Percentiles rank a stretch among this genome's conserved stretches.
Evolutionary conservation across 2,113 vertebrate genomes (phyloP).

Genomic region (Synodontis membranacea): DNA sequence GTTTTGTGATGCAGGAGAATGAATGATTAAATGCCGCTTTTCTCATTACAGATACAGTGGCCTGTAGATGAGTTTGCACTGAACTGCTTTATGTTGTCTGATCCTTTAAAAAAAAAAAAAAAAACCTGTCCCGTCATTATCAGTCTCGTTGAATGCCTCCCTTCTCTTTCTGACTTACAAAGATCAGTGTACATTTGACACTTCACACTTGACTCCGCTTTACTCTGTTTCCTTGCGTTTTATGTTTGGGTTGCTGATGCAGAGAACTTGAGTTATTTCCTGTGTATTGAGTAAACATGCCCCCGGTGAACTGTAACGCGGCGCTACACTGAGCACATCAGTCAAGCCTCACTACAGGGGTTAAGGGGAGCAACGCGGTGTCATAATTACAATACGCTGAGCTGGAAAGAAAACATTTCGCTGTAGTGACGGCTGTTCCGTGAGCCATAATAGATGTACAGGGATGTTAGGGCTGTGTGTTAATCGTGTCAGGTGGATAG

Average conservation of each 20-base stretch:
- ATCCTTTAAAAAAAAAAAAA: too few relatives aligned
- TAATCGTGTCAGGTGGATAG: slow-evolving; percentile 21
- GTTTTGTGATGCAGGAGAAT: background rate
- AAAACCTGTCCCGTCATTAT: background rate
- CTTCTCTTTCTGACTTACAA: background rate
- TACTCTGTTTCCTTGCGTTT: slow-evolving; percentile 25
- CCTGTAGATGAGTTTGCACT: background rate
- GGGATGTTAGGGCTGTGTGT: slow-evolving; percentile 18
- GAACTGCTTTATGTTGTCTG: slow-evolving; percentile 2
- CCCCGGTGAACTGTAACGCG: slow-evolving; percentile 45
- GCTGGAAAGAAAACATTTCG: slow-evolving; percentile 43
- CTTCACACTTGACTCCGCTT: slow-evolving; percentile 6
- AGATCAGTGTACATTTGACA: background rate
- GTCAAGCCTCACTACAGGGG: slow-evolving; percentile 46
- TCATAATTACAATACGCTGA: slow-evolving; percentile 50
- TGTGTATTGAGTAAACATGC: slow-evolving; percentile 52
- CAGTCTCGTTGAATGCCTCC: background rate
- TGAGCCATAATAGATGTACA: slow-evolving; percentile 30
- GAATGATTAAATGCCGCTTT: background rate
- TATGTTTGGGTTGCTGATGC: slow-evolving; percentile 31
- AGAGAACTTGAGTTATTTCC: slow-evolving; percentile 41
- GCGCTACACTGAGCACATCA: slow-evolving; percentile 48
- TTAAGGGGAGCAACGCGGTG: slow-evolving; percentile 47
- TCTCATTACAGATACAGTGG: background rate
- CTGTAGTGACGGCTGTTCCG: slow-evolving; percentile 22